Percentiles rank a stretch among this genome's conserved stretches.
Conservation (phyloP, 2,888 invertebrate species). For the Microctonus aethiopoides region DNA sequence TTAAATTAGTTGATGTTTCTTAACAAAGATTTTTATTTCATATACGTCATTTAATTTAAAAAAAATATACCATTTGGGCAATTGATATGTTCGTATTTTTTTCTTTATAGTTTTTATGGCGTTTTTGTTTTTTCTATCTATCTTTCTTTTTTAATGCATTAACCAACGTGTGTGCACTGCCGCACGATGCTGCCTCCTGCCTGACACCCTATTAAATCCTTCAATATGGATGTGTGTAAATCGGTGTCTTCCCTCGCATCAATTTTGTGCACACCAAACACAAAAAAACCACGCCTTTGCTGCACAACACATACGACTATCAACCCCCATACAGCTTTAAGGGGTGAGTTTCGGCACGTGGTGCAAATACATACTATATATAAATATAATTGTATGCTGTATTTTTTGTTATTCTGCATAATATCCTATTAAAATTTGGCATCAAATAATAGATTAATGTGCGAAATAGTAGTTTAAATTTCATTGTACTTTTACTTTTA, state of each 20-base stretch:
- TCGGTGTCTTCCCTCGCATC: constrained; percentile 65
- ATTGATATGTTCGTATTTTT: background rate
- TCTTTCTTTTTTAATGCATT: constrained; percentile 53
- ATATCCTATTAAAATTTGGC: too few relatives aligned
- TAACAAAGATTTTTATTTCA: background rate
- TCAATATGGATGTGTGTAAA: constrained; percentile 58
- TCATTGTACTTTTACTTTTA: too few relatives aligned
- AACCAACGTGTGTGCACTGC: constrained; percentile 57
- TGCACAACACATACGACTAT: constrained; percentile 56
- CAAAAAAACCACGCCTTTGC: constrained; percentile 50
- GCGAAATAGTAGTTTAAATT: too few relatives aligned
- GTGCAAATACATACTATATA: constrained; percentile 32
- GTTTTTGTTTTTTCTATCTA: constrained; percentile 10
- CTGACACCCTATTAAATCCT: constrained; percentile 55
- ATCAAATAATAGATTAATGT: too few relatives aligned
- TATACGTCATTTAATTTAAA: background rate
- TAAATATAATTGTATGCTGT: background rate
- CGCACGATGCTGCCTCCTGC: constrained; percentile 60
- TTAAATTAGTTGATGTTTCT: background rate
- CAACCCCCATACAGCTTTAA: constrained; percentile 58
- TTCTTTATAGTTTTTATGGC: background rate
- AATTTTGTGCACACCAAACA: constrained; percentile 59
- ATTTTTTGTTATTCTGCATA: background rate
- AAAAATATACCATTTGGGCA: background rate
- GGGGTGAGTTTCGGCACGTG: constrained; percentile 59